Base-by-base conservation (phyloP, 2,797 vertebrate species). In the Propithecus perrieri region DNA sequence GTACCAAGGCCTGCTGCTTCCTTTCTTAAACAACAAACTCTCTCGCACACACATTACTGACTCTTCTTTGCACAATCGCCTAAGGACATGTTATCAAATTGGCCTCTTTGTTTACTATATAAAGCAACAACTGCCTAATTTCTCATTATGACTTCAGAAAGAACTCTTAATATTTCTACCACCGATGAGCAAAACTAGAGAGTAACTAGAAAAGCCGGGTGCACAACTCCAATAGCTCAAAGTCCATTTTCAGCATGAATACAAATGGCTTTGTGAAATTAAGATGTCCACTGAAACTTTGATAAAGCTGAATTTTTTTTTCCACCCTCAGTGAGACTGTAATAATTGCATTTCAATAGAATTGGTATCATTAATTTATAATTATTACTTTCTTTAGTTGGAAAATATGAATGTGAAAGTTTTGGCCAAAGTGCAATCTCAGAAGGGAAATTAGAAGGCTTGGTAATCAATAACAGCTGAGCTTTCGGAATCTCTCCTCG, bases 361-460 rank as follows among this genome's bases (percentile, higher is more conserved):
- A 97, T 93, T 95, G 95, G 91, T 84, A 96, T 93, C 87, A 65
- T 89, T 97, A 61, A 59, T 96, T 98, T 96, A 94, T 43, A 97
- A 96, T 96, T 96, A 95, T 94, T 97, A 67, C 89, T 95, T 98
- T 92, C 81, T 94, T 78, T 81, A 63, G 46, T 83, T 97, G 94
- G 94, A 97, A 98, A 97, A 97, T 94, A 97, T 88, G 71, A 97
- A 87, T 26, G 30, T 95, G 96, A 96, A 96, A 85, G 90, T 94
- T 97, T 95, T 95, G 72, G 53, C 85, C 20, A 46, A 94, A 97
- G 91, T 97, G 96, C 97, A 98, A 98, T 99, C 99, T 99, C 99
- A 98, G 98, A 98, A 98, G 98, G 98, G 98, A 99, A 99, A 99
- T 99, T 98, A 98, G 97, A 98, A 97, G 97, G 98, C 97, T 98